A percentile compares a stretch with the other conserved stretches of the same genome.
Evolutionary conservation across 1,140 invertebrate genomes (phyloP).

Genomic region (Bombyx mori): DNA sequence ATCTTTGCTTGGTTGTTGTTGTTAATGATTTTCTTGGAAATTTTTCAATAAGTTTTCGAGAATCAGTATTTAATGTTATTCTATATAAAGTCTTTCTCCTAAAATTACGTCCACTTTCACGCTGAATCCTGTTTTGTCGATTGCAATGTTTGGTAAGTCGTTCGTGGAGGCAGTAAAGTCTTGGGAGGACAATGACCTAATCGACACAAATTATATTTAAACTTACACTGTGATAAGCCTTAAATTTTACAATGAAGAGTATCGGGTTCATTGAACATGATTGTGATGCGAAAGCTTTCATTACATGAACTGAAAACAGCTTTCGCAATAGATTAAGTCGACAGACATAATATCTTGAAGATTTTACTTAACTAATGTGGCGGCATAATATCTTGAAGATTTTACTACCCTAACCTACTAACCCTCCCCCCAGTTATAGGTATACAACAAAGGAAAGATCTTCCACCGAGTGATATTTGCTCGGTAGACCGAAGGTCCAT

Average conservation of each 20-base stretch:
- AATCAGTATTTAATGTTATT: background rate
- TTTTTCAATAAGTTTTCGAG: too few species aligned
- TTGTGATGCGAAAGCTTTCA: conserved; percentile 32
- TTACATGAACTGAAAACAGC: conserved; percentile 38
- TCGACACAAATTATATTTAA: conserved; percentile 54
- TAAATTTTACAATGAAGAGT: conserved; percentile 46
- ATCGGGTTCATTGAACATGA: conserved; percentile 52
- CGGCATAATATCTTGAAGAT: too few species aligned
- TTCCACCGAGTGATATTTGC: too few species aligned
- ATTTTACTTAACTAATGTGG: background rate
- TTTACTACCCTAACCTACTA: too few species aligned
- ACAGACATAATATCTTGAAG: background rate
- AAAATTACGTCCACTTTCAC: background rate
- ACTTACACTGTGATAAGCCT: conserved; percentile 39
- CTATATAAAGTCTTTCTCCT: background rate
- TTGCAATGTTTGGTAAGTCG: conserved; percentile 51
- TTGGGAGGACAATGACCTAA: conserved; percentile 57
- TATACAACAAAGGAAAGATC: too few species aligned
- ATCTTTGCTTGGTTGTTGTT: too few species aligned
- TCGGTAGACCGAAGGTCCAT: too few species aligned
- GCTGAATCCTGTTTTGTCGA: conserved; percentile 46
- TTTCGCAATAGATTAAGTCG: conserved; percentile 5
- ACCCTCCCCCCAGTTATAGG: too few species aligned
- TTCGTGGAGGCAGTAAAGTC: conserved; percentile 56
- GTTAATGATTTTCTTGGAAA: too few species aligned